These are phyloP conservation scores for Gopherus evgoodei DNA, from an alignment of 2,113 vertebrate genomes.

Conservation along the genomic window DNA sequence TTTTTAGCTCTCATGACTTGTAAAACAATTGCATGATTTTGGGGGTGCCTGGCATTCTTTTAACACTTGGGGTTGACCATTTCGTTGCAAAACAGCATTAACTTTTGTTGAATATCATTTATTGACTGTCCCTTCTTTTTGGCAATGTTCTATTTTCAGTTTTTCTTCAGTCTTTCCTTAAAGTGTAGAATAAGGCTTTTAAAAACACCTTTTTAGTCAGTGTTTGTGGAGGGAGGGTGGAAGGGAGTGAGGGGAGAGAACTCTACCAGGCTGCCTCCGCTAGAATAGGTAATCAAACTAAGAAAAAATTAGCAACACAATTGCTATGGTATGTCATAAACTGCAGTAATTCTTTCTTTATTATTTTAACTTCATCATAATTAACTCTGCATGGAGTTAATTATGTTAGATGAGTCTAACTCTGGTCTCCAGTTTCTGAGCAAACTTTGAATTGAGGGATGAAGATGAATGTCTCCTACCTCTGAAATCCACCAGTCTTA, in stretches of 20 bases:
- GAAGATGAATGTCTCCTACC: slow-evolving; percentile 30
- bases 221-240: background rate
- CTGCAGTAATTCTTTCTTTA: background rate
- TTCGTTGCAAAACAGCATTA: background rate
- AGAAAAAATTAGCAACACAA: slow-evolving; percentile 19
- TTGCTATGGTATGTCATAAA: slow-evolving; percentile 39
- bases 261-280: slow-evolving; percentile 8
- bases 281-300: slow-evolving; percentile 38
- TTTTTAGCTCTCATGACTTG: background rate
- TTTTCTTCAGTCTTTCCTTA: background rate
- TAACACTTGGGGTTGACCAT: background rate
- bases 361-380: slow-evolving; percentile 34
- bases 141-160: background rate
- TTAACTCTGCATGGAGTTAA: background rate
- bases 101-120: background rate
- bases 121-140: background rate
- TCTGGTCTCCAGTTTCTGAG: slow-evolving; percentile 34
- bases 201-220: background rate
- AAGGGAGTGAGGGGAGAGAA: background rate
- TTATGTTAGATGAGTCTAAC: background rate
- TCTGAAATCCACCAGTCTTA: background rate
- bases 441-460: slow-evolving; percentile 43
- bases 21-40: background rate
- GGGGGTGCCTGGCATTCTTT: background rate
- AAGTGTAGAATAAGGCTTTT: background rate